Evolutionary conservation across 2,888 invertebrate species (phyloP).

Genomic region (Thymelicus lineola): DNA sequence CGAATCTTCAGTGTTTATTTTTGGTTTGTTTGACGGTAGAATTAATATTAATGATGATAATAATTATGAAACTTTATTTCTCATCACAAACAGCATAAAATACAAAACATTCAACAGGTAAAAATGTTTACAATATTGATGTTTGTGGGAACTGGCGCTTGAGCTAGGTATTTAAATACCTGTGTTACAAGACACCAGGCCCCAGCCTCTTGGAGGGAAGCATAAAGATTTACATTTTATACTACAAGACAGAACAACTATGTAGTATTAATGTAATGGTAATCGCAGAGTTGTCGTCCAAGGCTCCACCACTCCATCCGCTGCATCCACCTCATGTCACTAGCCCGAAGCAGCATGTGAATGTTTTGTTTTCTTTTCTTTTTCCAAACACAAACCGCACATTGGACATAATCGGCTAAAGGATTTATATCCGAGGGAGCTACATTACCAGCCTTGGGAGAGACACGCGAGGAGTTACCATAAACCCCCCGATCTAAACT

Average conservation of each 20-base stretch:
- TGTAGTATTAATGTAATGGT: background rate
- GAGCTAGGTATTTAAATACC: no score
- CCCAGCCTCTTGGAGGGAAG: no score
- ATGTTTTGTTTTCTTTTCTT: slow-evolving; percentile 85
- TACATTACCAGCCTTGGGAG: slow-evolving; percentile 89
- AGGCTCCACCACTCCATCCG: slow-evolving; percentile 61
- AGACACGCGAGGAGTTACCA: slow-evolving; percentile 86
- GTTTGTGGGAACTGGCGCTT: no score
- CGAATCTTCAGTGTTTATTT: background rate
- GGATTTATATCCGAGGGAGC: slow-evolving; percentile 84
- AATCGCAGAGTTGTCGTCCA: slow-evolving; percentile 67
- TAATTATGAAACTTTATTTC: no score
- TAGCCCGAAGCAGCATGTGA: slow-evolving; percentile 84
- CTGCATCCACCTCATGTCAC: slow-evolving; percentile 79
- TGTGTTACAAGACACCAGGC: no score
- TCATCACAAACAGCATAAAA: no score
- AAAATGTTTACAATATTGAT: no score
- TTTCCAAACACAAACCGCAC: slow-evolving; percentile 84
- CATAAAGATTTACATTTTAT: no score
- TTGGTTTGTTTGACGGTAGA: background rate
- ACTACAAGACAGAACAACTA: no score
- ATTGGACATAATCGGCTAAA: slow-evolving; percentile 81
- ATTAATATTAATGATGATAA: no score
- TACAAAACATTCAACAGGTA: no score
- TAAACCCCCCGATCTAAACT: slow-evolving; percentile 84